Percentiles rank a stretch among this genome's conserved stretches.
Evolutionary conservation across 2,113 vertebrate species (phyloP).

Genomic region (Sinocyclocheilus grahami): DNA sequence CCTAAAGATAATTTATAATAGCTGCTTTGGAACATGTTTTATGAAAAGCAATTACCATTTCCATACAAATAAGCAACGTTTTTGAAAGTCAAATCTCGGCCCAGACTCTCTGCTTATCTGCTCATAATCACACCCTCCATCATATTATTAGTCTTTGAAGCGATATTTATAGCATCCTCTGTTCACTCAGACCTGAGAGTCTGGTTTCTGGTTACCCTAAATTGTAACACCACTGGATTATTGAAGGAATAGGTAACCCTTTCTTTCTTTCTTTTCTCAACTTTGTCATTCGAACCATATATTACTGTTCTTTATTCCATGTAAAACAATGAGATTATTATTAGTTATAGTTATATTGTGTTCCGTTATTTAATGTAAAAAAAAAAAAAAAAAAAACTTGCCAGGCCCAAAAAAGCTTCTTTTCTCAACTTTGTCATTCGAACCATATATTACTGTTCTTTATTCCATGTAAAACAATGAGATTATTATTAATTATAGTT

Average conservation of each 20-base stretch:
- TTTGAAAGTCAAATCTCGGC: conserved; percentile 1
- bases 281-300: too few relatives aligned
- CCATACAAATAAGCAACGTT: neutral
- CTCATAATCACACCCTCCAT: conserved; percentile 53
- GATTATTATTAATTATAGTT: too few relatives aligned
- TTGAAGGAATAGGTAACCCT: neutral
- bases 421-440: too few relatives aligned
- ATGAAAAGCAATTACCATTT: neutral
- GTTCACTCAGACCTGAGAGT: conserved; percentile 35
- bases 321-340: too few relatives aligned
- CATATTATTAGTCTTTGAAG: conserved; percentile 49
- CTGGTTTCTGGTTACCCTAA: conserved; percentile 33
- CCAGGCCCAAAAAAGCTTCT: too few relatives aligned
- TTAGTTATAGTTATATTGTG: too few relatives aligned
- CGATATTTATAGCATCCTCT: conserved; percentile 51
- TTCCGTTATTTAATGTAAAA: too few relatives aligned
- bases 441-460: too few relatives aligned
- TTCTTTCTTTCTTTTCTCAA: too few relatives aligned
- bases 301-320: too few relatives aligned
- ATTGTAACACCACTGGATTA: neutral
- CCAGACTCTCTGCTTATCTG: conserved; percentile 42
- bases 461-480: too few relatives aligned
- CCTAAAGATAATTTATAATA: neutral
- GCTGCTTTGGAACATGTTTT: neutral
- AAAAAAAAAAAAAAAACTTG: too few relatives aligned